Evolutionary conservation across 2,888 invertebrate species (phyloP), one percentile per base, ranked within the genome.

Genomic region (Nomada hirtipes): DNA sequence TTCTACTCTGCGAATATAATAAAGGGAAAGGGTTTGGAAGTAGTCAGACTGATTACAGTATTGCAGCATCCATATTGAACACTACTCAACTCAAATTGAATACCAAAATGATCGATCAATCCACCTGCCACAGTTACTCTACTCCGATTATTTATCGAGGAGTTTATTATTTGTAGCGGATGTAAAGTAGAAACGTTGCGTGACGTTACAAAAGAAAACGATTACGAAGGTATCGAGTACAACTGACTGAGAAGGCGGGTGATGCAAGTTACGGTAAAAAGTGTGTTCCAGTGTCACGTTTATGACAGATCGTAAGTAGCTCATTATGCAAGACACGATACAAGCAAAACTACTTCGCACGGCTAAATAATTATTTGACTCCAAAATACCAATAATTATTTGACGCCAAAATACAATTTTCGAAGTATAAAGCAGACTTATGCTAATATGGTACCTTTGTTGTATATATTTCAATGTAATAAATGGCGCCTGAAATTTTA

Each of bases 241-340:
- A 68, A 67, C 7, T 26, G n/a, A 67, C 7, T 26, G n/a, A 59
- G 63, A 47, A 52, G 55, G 52, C 42, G 23, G 15, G 20, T 64
- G 64, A 60, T 71, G 78, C 64, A 77, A 70, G 9, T 9, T 9
- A 42, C 15, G 42, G 20, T 10, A 60, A 60, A 42, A 76, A 65
- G 26, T 23, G 20, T 13, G 47, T 57, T 36, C 59, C 36, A 68
- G 20, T 74, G 57, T 67, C 44, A 65, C 47, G 47, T 57, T 73
- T 70, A 10, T 20, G 59, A 7, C 36, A 4, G 52, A 60, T 61
- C 10, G 4, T 11, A 2, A 50, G 18, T 42, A 26, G 36, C 13
- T 44, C 26, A 15, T 72, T 53, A 42, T n/a, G 15, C 26, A 29
- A 55, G 15, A 0, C 4, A 18, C 15, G 20, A 1, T 13, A 10